phyloP scores from a whole-genome alignment of 2,113 vertebrate genomes.

The Rutilus rutilus region DNA sequence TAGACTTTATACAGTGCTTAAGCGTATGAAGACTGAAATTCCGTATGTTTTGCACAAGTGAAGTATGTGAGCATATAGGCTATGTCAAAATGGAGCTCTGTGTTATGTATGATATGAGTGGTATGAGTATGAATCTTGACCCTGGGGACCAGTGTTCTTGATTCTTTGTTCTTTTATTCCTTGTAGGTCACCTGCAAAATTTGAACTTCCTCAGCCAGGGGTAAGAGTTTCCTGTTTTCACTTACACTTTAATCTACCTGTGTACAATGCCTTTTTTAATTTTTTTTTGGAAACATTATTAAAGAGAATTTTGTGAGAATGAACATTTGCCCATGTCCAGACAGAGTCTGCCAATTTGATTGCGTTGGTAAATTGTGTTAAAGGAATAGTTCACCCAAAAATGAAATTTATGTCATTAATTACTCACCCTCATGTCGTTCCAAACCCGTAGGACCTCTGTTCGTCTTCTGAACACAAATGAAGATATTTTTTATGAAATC shows the following conservation, averaged over 20 bases:
- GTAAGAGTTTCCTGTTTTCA: slow-evolving; percentile 74
- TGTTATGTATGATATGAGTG: neutral
- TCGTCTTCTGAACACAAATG: no score
- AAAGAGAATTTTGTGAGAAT: neutral
- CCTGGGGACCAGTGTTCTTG: neutral
- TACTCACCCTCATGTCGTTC: no score
- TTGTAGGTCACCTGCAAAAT: slow-evolving; percentile 85
- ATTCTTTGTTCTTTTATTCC: slow-evolving; percentile 54
- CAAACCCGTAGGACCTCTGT: no score
- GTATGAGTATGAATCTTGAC: neutral
- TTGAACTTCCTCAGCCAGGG: slow-evolving; percentile 76
- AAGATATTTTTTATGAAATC: no score
- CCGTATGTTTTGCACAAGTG: neutral
- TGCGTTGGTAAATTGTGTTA: neutral
- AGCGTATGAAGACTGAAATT: neutral
- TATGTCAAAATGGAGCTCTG: neutral
- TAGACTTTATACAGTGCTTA: neutral
- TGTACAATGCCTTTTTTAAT: neutral
- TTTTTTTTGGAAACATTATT: neutral
- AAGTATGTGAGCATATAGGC: neutral
- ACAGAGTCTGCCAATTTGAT: neutral
- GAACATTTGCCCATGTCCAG: neutral
- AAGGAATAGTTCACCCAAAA: no score
- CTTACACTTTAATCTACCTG: neutral
- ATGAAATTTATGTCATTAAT: no score